Evolutionary conservation across 2,797 vertebrate genomes (phyloP).

Genomic region (Pristis pectinata): DNA sequence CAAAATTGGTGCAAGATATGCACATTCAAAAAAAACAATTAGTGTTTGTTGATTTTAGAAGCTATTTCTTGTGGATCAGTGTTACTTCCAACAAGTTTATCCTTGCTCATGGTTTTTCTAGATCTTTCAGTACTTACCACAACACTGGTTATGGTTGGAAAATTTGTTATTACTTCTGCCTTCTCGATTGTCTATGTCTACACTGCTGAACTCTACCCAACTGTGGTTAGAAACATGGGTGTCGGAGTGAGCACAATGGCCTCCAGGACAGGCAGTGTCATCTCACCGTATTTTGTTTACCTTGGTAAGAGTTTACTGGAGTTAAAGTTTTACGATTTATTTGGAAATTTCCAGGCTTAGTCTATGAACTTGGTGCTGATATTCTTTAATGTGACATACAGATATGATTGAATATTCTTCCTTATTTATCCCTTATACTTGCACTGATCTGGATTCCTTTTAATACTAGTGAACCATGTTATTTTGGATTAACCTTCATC

Average conservation of each 20-base stretch:
- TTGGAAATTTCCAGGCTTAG: neutral
- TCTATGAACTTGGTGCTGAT: neutral
- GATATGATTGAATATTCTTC: neutral
- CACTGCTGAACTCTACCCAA: conserved; percentile 83
- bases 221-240: conserved; percentile 75
- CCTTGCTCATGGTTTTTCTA: conserved; percentile 44
- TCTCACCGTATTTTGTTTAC: conserved; percentile 84
- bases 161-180: conserved; percentile 81
- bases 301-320: conserved; percentile 62
- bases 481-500: no score
- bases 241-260: conserved; percentile 81
- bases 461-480: no score
- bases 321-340: neutral
- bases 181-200: conserved; percentile 86
- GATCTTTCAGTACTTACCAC: conserved; percentile 55
- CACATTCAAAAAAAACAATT: neutral
- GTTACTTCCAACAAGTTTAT: neutral
- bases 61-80: neutral
- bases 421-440: neutral
- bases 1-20: neutral
- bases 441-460: no score
- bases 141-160: conserved; percentile 75
- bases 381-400: neutral
- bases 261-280: conserved; percentile 82
- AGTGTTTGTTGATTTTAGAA: neutral